Percentiles rank a stretch among this genome's conserved stretches.
These are phyloP conservation scores for Pipistrellus pygmaeus DNA, from an alignment of 2,797 vertebrate species.

Conservation along the genomic window DNA sequence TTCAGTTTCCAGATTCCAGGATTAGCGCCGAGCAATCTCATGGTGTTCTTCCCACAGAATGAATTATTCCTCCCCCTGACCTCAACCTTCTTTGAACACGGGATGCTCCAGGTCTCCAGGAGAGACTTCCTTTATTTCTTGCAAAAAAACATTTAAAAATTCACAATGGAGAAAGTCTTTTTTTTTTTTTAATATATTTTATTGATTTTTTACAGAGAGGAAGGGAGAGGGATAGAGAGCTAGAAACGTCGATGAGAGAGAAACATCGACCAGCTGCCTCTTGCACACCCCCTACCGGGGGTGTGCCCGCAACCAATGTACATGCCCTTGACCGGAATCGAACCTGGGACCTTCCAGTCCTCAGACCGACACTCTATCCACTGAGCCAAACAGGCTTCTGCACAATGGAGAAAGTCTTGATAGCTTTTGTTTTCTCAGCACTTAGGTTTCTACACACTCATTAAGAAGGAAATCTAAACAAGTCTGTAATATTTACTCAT, in stretches of 20 bases:
- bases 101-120: not conserved
- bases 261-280: too few species aligned
- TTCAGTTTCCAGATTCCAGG: not conserved
- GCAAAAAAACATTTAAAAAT: not conserved
- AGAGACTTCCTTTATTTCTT: conserved; percentile 22
- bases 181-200: not conserved
- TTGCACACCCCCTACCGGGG: too few species aligned
- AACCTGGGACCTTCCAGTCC: too few species aligned
- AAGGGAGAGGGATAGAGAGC: too few species aligned
- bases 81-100: not conserved
- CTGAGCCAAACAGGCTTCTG: too few species aligned
- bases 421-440: conserved; percentile 8
- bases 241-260: too few species aligned
- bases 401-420: not conserved
- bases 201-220: too few species aligned
- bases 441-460: not conserved
- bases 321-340: too few species aligned
- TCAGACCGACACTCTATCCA: too few species aligned
- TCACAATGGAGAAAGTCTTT: not conserved
- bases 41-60: not conserved
- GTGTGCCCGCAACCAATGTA: too few species aligned
- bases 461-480: not conserved
- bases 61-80: not conserved
- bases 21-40: not conserved
- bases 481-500: not conserved